phyloP scores from a whole-genome alignment of 1,140 invertebrate genomes.

The Acromyrmex echinatior region DNA sequence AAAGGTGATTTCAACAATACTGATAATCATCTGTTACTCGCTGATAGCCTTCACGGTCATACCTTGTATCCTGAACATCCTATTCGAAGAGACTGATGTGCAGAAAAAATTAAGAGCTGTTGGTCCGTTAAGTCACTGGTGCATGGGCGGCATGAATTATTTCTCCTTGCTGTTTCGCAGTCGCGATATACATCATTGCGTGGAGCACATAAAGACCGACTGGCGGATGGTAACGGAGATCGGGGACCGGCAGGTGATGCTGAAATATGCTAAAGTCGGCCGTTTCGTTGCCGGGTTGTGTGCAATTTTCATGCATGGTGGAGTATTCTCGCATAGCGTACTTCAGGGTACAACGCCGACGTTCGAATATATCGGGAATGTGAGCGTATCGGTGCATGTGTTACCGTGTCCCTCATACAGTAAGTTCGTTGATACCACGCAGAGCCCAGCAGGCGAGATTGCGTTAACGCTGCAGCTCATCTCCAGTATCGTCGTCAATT shows the following conservation, averaged over 20 bases:
- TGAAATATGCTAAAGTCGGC: constrained; percentile 48
- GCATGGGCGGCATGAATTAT: constrained; percentile 53
- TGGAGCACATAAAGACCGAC: constrained; percentile 58
- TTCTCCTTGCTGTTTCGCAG: constrained; percentile 19
- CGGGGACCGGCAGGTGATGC: constrained; percentile 65
- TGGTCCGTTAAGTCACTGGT: constrained; percentile 43
- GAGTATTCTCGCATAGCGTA: constrained; percentile 53
- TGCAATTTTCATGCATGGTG: constrained; percentile 65
- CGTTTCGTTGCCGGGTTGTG: constrained; percentile 57
- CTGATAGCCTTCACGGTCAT: constrained; percentile 15
- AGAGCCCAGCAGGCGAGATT: constrained; percentile 51
- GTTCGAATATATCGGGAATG: constrained; percentile 49
- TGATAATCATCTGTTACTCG: constrained; percentile 34
- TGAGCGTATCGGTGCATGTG: constrained; percentile 41
- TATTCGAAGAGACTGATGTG: constrained; percentile 36
- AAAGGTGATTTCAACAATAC: constrained; percentile 7
- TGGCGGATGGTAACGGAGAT: constrained; percentile 33
- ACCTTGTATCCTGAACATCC: constrained; percentile 22
- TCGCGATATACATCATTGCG: constrained; percentile 46
- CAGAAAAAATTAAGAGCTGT: constrained; percentile 1
- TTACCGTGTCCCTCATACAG: constrained; percentile 47
- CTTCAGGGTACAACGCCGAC: constrained; percentile 4
- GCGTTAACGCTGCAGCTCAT: constrained; percentile 44
- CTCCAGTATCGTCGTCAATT: constrained; percentile 47
- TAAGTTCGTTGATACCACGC: constrained; percentile 40